Conservation (phyloP, 2,888 invertebrate genomes). For the Metopia argyrocephala region DNA sequence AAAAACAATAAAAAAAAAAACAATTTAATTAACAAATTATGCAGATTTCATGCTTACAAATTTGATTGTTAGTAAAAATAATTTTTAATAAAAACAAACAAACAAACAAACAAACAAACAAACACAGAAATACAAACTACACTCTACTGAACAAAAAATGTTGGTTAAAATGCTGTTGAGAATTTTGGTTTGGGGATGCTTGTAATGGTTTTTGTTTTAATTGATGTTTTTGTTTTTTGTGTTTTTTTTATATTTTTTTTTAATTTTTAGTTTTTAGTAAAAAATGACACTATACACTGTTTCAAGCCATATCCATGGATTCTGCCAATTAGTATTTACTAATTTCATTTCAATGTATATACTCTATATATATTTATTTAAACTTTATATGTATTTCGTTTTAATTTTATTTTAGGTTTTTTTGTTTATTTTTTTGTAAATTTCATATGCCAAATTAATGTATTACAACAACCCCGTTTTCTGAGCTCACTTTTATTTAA, state of each 20-base stretch:
- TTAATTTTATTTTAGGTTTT: constrained; percentile 3
- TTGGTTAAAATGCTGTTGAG: constrained; percentile 1
- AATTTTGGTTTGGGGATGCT: neutral
- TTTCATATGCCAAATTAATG: constrained; percentile 32
- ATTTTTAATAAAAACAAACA: constrained; percentile 5
- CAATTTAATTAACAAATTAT: constrained; percentile 28
- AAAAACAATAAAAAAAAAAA: no score
- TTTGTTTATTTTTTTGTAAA: constrained; percentile 8
- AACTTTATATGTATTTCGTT: neutral
- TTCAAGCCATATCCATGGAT: constrained; percentile 75
- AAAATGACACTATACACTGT: constrained; percentile 70
- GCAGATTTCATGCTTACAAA: constrained; percentile 24
- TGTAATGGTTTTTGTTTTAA: constrained; percentile 2
- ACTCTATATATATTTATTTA: constrained; percentile 10
- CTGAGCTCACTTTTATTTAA: constrained; percentile 37
- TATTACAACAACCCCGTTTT: constrained; percentile 20
- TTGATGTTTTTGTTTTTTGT: neutral
- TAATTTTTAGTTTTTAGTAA: constrained; percentile 11
- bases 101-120: constrained; percentile 12
- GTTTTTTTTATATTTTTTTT: neutral
- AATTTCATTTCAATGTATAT: constrained; percentile 73
- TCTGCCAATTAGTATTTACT: constrained; percentile 73
- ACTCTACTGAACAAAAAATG: constrained; percentile 18
- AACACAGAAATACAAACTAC: constrained; percentile 14
- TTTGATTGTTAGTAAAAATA: constrained; percentile 18